phyloP scores from a whole-genome alignment of 2,797 vertebrate species.

The Petrocephalus sullivani region DNA sequence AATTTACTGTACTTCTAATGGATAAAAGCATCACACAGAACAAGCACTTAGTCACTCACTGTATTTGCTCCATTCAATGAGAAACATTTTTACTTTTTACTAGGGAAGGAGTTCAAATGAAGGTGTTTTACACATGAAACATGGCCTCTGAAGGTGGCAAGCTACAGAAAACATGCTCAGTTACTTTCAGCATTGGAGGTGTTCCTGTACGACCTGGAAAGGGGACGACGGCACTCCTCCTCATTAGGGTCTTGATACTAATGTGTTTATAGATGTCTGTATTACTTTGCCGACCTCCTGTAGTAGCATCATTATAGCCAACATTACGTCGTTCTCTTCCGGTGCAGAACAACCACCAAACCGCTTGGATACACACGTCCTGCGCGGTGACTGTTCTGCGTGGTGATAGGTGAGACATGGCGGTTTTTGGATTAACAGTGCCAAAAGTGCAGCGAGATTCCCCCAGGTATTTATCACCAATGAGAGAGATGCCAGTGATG shows the following conservation, averaged over 20 bases:
- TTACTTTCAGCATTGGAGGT: not conserved
- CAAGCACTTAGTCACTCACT: not conserved
- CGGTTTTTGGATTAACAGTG: conserved; percentile 37
- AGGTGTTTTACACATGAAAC: not conserved
- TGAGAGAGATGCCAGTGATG: conserved; percentile 64
- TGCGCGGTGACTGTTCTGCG: not conserved
- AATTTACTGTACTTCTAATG: not conserved
- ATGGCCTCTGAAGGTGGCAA: not conserved
- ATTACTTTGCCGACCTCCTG: not conserved
- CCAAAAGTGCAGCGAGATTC: conserved; percentile 57
- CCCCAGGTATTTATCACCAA: conserved; percentile 65
- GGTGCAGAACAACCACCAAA: not conserved
- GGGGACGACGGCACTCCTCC: too few relatives aligned
- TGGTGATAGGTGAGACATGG: not conserved
- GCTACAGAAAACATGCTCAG: not conserved
- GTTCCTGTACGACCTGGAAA: too few relatives aligned
- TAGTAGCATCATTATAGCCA: not conserved
- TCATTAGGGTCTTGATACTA: too few relatives aligned
- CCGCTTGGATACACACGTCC: not conserved
- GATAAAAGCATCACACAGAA: not conserved
- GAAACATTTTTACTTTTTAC: not conserved
- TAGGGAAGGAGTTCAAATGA: not conserved
- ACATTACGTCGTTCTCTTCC: not conserved
- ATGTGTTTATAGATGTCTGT: too few relatives aligned
- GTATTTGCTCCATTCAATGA: not conserved